phyloP scores from a whole-genome alignment of 2,888 invertebrate genomes.

The Oligia strigilis region DNA sequence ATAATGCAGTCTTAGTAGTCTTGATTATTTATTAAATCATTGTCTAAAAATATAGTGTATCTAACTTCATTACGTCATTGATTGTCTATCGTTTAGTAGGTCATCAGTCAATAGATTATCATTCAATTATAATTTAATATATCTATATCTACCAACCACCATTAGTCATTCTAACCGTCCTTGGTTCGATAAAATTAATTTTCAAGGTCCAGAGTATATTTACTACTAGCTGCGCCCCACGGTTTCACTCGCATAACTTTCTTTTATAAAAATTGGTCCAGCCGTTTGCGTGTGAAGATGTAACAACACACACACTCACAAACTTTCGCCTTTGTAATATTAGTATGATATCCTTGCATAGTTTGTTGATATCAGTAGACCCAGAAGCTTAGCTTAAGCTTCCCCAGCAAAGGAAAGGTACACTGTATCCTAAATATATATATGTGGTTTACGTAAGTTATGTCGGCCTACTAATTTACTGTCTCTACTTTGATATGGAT shows the following conservation, averaged over 20 bases:
- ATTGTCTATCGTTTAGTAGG: conserved; percentile 13
- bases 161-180: conserved; percentile 5
- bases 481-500: conserved; percentile 48
- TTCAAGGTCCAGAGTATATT: conserved; percentile 1
- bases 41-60: conserved; percentile 44
- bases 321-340: no score
- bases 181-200: conserved; percentile 3
- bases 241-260: no score
- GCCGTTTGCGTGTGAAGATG: no score
- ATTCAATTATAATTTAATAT: conserved; percentile 35
- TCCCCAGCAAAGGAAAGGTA: conserved; percentile 31
- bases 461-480: conserved; percentile 37
- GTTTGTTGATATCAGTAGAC: conserved; percentile 30
- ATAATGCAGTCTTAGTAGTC: background rate
- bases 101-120: conserved; percentile 17
- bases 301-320: no score
- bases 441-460: conserved; percentile 35
- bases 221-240: background rate
- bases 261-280: no score
- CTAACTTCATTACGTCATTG: conserved; percentile 30
- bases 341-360: background rate
- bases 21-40: conserved; percentile 23
- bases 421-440: conserved; percentile 32
- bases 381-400: conserved; percentile 32
- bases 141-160: background rate